Conservation (phyloP, 1,140 invertebrate genomes). For the Leguminivora glycinivorella region DNA sequence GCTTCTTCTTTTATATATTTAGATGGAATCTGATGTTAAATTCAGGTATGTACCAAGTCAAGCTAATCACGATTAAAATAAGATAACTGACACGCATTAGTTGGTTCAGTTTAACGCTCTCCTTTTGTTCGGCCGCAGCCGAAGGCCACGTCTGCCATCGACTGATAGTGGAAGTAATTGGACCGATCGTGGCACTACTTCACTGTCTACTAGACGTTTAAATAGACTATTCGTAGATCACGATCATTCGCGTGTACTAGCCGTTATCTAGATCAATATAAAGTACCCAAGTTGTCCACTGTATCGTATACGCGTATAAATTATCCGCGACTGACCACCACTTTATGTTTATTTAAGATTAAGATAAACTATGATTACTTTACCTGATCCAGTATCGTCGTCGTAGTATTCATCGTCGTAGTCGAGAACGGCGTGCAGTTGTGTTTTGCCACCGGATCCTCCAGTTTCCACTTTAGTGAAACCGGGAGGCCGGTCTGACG, state of each 20-base stretch:
- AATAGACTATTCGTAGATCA: slow-evolving; percentile 32
- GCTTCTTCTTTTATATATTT: not conserved
- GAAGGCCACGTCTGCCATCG: slow-evolving; percentile 47
- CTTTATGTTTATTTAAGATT: slow-evolving; percentile 32
- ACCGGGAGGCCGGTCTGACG: slow-evolving; percentile 66
- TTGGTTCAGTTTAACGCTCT: slow-evolving; percentile 31
- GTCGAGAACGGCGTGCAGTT: slow-evolving; percentile 85
- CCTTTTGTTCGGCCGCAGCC: slow-evolving; percentile 37
- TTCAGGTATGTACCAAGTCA: not conserved
- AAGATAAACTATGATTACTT: slow-evolving; percentile 31
- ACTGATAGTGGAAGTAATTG: slow-evolving; percentile 57
- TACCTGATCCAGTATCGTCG: slow-evolving; percentile 61
- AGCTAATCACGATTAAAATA: slow-evolving; percentile 17
- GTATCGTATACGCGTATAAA: slow-evolving; percentile 33
- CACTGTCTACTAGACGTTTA: slow-evolving; percentile 25
- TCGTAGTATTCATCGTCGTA: slow-evolving; percentile 83
- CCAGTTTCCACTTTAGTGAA: slow-evolving; percentile 80
- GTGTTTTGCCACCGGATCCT: slow-evolving; percentile 80
- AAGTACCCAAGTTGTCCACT: slow-evolving; percentile 2
- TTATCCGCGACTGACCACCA: slow-evolving; percentile 35
- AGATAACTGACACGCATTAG: slow-evolving; percentile 26
- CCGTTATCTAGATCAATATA: slow-evolving; percentile 35
- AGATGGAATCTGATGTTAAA: not conserved
- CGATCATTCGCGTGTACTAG: slow-evolving; percentile 32
- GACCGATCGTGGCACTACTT: slow-evolving; percentile 44